Base-by-base conservation (phyloP, 2,113 vertebrate species). In the Caloenas nicobarica region DNA sequence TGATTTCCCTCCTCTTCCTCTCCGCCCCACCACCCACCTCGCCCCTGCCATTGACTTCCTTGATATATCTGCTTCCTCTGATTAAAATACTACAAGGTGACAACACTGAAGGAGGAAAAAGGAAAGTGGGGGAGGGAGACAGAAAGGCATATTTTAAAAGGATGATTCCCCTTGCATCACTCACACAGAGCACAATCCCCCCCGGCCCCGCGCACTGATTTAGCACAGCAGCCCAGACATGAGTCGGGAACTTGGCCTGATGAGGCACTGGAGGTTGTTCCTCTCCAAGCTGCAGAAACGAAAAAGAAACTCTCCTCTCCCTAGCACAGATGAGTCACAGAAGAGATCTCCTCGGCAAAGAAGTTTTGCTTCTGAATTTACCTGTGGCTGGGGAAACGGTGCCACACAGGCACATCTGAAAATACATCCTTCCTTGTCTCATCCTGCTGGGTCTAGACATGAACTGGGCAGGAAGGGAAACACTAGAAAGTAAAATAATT, bases 41-140 rank as follows among this genome's bases (percentile, higher is more conserved):
- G 0, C 93, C 93, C 88, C 69, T 88, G 79, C 88, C 77, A 87
- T 91, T 97, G 61, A 97, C 97, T 98, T 98, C 98, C 98, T 97
- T 93, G 93, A 95, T 96, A 72, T 97, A 96, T 98, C 97, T 98
- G 98, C 96, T 98, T 98, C 98, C 98, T 98, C 95, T 48, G 91
- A 98, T 97, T 98, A 97, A 98, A 98, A 98, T 97, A 97, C 96
- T 97, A 97, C 91, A 87, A 82, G 93, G 95, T 95, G 83, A 82
- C 79, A 95, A 94, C 56, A 38, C 96, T 72, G 88, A 58, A 95
- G 64, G 87, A 94, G 91, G 94, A 96, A 96, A 95, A 69, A 74
- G 76, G 96, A 80, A 96, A 90, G 86, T 22, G 10, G 90, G 83
- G 80, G 88, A 91, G 56, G 83, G 83, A 96, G 95, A 60, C 84